Base-by-base conservation (phyloP, 2,797 vertebrate genomes). In the Argya squamiceps region DNA sequence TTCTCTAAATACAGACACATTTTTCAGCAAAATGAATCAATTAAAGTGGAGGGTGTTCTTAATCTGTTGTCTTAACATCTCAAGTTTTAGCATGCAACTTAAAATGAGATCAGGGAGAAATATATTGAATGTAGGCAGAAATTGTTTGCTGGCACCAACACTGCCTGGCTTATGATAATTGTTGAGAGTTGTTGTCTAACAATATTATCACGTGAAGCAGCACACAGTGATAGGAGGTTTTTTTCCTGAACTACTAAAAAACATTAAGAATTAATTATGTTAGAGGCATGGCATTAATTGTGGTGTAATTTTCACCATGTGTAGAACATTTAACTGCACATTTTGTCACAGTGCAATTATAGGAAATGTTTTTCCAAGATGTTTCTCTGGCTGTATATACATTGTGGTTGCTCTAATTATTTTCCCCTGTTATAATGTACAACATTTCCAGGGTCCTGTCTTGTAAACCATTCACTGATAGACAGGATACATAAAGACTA, bases 291-390 rank as follows among this genome's bases (percentile, higher is more conserved):
- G 53, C 46, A 83, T 89, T 95, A 89, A 92, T 96, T 96, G 86
- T 83, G 29, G 69, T 73, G 43, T 91, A 84, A 93, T 96, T 94
- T 94, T 84, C 83, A 93, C 91, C 88, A 92, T 76, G 63, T 94
- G 82, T 81, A 73, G 80, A 86, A 75, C 90, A 94, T 93, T 92
- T 92, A 90, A 84, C 92, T 89, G 82, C 67, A 52, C 34, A 27
- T 86, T 95, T 97, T 88, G 85, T 95, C 59, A 78, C 73, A 90
- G 68, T 80, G 64, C 88, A 95, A 77, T 93, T 90, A 88, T 84
- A 84, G 56, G 83, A 96, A 95, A 90, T 88, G 83, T 69, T 95
- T 96, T 94, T 86, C 81, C 88, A 95, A 86, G 69, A 84, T 88
- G 74, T 93, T 30, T 93, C 70, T 94, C 85, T 84, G 63, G 70